phyloP scores from a whole-genome alignment of 2,113 vertebrate species.

The Steatornis caripensis region DNA sequence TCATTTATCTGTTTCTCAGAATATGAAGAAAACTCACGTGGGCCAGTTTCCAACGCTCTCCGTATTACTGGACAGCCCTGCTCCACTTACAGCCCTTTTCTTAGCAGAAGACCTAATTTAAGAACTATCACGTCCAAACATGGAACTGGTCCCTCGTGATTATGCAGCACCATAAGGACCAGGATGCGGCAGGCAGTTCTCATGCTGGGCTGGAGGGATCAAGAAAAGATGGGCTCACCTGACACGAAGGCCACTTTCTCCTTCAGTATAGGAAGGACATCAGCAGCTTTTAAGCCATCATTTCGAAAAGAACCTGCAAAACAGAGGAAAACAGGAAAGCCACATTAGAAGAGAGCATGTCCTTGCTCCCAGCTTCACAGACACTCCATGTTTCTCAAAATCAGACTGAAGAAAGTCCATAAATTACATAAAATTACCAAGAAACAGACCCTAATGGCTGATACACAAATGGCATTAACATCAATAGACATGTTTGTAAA shows the following conservation, averaged over 20 bases:
- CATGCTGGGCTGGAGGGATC: neutral
- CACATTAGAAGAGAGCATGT: neutral
- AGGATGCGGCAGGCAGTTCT: neutral
- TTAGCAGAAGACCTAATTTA: neutral
- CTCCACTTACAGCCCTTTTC: neutral
- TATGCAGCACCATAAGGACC: neutral
- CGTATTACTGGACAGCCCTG: neutral
- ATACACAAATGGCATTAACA: neutral
- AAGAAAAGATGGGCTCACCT: slow-evolving; percentile 78
- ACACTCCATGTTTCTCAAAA: neutral
- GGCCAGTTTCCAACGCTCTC: neutral
- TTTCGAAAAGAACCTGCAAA: slow-evolving; percentile 89
- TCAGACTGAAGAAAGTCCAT: neutral
- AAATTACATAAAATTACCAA: neutral
- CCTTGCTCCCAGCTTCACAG: neutral
- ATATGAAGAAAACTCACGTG: neutral
- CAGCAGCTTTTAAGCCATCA: slow-evolving; percentile 93
- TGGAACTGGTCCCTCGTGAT: neutral
- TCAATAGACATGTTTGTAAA: neutral
- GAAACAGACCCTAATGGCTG: neutral
- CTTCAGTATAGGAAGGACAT: slow-evolving; percentile 93
- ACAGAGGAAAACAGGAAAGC: slow-evolving; percentile 10
- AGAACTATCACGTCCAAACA: neutral
- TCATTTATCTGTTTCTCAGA: neutral
- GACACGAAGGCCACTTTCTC: slow-evolving; percentile 99